Evolutionary conservation across 1,140 invertebrate species (phyloP).

Genomic region (Acromyrmex charruanus): DNA sequence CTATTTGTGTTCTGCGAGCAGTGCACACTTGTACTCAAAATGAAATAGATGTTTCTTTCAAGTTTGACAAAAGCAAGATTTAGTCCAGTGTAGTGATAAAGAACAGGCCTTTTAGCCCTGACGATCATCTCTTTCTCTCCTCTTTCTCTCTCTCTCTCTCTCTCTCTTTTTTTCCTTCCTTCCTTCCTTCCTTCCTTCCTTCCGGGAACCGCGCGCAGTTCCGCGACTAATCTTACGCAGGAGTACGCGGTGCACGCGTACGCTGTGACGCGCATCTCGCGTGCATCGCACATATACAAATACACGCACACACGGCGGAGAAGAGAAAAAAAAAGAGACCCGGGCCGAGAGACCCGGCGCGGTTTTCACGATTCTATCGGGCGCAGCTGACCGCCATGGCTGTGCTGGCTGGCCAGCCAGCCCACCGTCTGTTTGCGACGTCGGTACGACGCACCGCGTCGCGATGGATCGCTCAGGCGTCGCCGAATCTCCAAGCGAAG

Average conservation of each 20-base stretch:
- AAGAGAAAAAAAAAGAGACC: conserved; percentile 24
- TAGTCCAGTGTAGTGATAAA: too few species aligned
- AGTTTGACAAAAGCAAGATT: too few species aligned
- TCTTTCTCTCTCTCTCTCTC: too few species aligned
- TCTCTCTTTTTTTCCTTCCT: too few species aligned
- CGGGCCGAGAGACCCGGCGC: background rate
- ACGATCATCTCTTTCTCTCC: too few species aligned
- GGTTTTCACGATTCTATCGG: background rate
- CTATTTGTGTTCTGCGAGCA: too few species aligned
- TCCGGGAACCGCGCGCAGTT: conserved; percentile 2
- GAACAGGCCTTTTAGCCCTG: too few species aligned
- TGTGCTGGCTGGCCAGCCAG: background rate
- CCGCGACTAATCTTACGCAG: conserved; percentile 17
- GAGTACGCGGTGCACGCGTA: background rate
- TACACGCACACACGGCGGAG: background rate
- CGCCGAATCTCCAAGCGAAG: conserved; percentile 36
- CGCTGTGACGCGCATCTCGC: background rate
- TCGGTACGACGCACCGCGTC: background rate
- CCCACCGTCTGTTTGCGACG: background rate
- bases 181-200: background rate
- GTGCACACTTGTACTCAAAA: too few species aligned
- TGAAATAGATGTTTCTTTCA: too few species aligned
- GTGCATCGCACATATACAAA: background rate
- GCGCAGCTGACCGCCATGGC: conserved; percentile 19
- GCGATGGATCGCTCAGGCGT: background rate